phyloP scores from a whole-genome alignment of 1,140 invertebrate genomes.

The Nymphalis io region DNA sequence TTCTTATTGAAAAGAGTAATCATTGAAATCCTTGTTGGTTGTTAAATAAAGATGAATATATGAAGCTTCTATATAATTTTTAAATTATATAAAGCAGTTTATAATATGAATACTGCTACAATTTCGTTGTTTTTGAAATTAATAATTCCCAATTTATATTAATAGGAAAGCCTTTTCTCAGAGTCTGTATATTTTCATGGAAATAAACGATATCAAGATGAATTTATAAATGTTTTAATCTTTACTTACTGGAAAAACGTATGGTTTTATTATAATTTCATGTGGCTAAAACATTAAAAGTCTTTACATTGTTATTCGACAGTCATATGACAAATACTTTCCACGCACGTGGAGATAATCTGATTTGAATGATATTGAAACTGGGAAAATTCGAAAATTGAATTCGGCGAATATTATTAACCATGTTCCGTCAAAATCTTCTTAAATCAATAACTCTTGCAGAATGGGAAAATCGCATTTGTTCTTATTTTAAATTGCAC shows the following conservation, averaged over 20 bases:
- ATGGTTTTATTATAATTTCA: not conserved
- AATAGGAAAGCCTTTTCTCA: not conserved
- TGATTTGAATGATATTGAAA: constrained; percentile 7
- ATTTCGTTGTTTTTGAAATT: too few species aligned
- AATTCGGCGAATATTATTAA: not conserved
- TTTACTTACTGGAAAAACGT: not conserved
- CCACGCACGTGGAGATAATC: constrained; percentile 1
- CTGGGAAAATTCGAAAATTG: not conserved
- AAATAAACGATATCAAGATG: not conserved
- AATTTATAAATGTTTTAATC: not conserved
- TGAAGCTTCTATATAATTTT: too few species aligned
- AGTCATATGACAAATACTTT: constrained; percentile 7
- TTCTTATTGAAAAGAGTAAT: too few species aligned
- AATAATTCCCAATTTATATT: not conserved
- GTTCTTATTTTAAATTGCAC: constrained; percentile 3
- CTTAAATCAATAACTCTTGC: constrained; percentile 3
- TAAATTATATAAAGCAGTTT: too few species aligned
- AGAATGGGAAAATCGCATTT: constrained; percentile 1
- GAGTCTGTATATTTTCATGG: not conserved
- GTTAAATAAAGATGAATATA: too few species aligned
- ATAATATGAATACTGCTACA: too few species aligned
- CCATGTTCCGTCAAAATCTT: not conserved
- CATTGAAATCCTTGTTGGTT: too few species aligned
- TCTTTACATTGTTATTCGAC: constrained; percentile 5
- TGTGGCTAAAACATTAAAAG: not conserved